These are phyloP conservation scores for Myocastor coypus DNA, from an alignment of 2,113 vertebrate species.

Conservation along the genomic window DNA sequence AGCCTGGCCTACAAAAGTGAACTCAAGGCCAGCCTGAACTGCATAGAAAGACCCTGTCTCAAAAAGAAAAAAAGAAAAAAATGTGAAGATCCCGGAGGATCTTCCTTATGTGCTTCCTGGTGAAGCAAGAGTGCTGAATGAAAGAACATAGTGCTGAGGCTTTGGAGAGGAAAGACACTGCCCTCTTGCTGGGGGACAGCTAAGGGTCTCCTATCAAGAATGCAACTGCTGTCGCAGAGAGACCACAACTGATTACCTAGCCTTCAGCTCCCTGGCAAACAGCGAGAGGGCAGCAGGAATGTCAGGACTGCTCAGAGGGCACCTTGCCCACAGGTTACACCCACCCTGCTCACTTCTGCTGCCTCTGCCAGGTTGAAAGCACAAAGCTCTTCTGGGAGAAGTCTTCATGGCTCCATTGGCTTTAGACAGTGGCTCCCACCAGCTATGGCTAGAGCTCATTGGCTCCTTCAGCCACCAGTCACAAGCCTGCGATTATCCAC, in stretches of 20 bases:
- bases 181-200: neutral
- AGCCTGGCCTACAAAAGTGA: too few relatives aligned
- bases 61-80: too few relatives aligned
- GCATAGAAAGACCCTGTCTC: too few relatives aligned
- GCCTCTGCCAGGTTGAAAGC: neutral
- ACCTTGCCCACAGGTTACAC: neutral
- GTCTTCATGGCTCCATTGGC: neutral
- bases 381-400: neutral
- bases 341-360: neutral
- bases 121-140: neutral
- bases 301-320: neutral
- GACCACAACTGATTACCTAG: neutral
- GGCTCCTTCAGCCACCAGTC: conserved; percentile 2
- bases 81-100: neutral
- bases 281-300: neutral
- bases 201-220: neutral
- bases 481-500: neutral
- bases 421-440: neutral
- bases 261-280: neutral
- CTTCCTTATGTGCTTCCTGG: neutral
- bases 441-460: neutral
- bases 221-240: neutral
- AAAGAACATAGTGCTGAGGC: neutral
- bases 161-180: neutral
- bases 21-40: too few relatives aligned